Percentiles rank a stretch among this genome's conserved stretches.
phyloP scores from a whole-genome alignment of 53 echinoderm and acorn worm species.

The Astropecten irregularis region DNA sequence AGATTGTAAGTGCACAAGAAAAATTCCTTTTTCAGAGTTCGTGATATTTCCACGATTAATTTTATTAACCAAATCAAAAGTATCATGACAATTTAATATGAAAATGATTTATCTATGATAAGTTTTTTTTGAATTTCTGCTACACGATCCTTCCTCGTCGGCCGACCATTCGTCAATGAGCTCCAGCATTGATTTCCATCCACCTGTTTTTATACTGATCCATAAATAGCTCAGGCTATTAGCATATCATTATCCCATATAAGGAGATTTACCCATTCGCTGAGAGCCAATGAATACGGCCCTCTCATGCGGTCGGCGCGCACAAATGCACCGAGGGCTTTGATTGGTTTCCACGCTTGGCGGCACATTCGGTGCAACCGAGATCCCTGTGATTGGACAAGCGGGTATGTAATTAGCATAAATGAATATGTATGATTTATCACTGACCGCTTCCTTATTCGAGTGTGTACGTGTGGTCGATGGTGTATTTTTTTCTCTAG shows the following conservation, averaged over 20 bases:
- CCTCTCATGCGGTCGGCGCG: not conserved
- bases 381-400: conserved; percentile 40
- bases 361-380: conserved; percentile 24
- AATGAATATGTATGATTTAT: conserved; percentile 54
- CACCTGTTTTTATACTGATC: conserved; percentile 39
- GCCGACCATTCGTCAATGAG: not conserved
- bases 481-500: not conserved
- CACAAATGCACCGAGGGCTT: not conserved
- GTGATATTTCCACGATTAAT: too few species aligned
- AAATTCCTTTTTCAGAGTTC: too few species aligned
- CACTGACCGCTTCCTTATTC: conserved; percentile 22
- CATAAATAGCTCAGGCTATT: conserved; percentile 27
- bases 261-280: not conserved
- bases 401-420: conserved; percentile 11
- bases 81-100: too few species aligned
- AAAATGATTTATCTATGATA: too few species aligned
- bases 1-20: too few species aligned
- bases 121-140: too few species aligned
- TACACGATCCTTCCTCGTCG: not conserved
- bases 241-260: conserved; percentile 38
- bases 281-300: not conserved
- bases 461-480: not conserved
- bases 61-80: too few species aligned
- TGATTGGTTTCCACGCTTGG: conserved; percentile 36
- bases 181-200: not conserved